Evolutionary conservation across 2,797 vertebrate genomes (phyloP).

Genomic region (Liparis tanakae): DNA sequence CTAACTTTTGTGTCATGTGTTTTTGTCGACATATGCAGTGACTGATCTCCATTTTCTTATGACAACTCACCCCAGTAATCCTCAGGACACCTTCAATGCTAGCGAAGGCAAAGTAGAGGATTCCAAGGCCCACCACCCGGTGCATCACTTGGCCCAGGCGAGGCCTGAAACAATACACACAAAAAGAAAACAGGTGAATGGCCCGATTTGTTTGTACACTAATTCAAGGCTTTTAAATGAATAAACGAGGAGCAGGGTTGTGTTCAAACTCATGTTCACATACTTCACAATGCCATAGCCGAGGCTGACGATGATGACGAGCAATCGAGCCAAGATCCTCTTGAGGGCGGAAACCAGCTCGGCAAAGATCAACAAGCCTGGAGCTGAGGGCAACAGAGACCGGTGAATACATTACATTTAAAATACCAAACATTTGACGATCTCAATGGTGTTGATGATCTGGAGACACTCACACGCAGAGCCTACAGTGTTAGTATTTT

Average conservation of each 20-base stretch:
- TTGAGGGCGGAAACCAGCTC: conserved; percentile 89
- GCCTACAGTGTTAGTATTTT: conserved; percentile 87
- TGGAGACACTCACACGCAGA: conserved; percentile 83
- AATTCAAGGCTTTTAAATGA: neutral
- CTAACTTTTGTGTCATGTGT: neutral
- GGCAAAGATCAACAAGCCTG: conserved; percentile 86
- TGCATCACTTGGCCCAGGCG: conserved; percentile 91
- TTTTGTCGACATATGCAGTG: neutral
- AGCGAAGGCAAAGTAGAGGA: conserved; percentile 88
- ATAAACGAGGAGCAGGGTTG: neutral
- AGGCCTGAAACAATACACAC: conserved; percentile 74
- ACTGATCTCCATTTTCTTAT: neutral
- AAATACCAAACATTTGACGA: neutral
- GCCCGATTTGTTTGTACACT: neutral
- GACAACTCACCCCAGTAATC: conserved; percentile 86
- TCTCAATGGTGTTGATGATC: neutral
- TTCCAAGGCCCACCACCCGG: conserved; percentile 87
- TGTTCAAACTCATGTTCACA: conserved; percentile 45
- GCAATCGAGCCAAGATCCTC: conserved; percentile 88
- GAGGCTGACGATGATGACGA: conserved; percentile 91
- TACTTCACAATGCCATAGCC: conserved; percentile 95
- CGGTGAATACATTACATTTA: neutral
- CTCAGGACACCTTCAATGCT: conserved; percentile 87
- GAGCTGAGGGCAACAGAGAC: conserved; percentile 70
- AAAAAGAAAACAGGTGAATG: neutral